Conservation (phyloP, 2,797 vertebrate genomes). For the Agapornis canus region DNA sequence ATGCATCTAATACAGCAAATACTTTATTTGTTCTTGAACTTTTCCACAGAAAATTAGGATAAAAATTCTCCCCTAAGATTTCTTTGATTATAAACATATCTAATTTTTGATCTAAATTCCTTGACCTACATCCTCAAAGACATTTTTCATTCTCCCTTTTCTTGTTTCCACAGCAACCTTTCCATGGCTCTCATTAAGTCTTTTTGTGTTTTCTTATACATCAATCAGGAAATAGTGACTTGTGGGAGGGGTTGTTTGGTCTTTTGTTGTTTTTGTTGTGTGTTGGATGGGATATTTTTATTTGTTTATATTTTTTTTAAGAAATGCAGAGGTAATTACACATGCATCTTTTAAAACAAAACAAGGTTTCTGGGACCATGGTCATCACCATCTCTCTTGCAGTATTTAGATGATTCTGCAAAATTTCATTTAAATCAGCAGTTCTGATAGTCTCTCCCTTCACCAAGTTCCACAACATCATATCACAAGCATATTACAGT, state of each 20-base stretch:
- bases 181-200: not conserved
- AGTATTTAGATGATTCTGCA: not conserved
- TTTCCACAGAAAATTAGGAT: not conserved
- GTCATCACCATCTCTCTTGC: not conserved
- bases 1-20: not conserved
- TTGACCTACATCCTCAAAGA: not conserved
- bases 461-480: not conserved
- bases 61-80: not conserved
- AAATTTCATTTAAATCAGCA: not conserved
- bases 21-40: not conserved
- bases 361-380: not conserved
- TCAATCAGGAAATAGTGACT: not conserved
- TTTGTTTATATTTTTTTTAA: not conserved
- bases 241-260: not conserved
- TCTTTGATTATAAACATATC: not conserved
- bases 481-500: not conserved
- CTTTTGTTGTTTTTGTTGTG: not conserved
- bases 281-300: not conserved
- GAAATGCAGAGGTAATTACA: not conserved
- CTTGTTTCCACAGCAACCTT: slow-evolving; percentile 21
- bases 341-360: not conserved
- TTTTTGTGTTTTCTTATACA: not conserved
- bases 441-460: not conserved
- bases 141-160: not conserved
- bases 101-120: not conserved